Evolutionary conservation across 2,797 vertebrate species (phyloP).

Genomic region (Pseudochromis fuscus): DNA sequence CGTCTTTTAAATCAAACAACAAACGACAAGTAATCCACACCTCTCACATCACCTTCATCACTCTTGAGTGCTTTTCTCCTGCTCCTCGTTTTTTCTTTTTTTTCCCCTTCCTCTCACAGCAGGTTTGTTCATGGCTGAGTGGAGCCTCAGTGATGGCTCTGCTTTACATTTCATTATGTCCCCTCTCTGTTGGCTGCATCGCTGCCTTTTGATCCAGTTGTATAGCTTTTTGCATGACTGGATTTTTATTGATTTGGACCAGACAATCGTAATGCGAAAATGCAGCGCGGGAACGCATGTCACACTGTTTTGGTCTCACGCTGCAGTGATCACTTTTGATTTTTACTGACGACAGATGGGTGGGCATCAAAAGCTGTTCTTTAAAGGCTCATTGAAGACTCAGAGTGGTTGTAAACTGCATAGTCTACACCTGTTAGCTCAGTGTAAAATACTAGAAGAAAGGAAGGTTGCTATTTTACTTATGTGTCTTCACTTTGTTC

Average conservation of each 20-base stretch:
- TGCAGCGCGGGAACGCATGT: slow-evolving; percentile 14
- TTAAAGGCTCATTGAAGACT: slow-evolving; percentile 4
- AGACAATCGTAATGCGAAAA: neutral
- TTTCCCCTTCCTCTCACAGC: neutral
- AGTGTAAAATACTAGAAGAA: neutral
- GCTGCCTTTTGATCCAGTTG: slow-evolving; percentile 20
- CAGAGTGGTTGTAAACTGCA: neutral
- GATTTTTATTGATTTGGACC: slow-evolving; percentile 44
- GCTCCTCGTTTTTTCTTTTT: neutral
- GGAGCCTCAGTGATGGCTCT: slow-evolving; percentile 17
- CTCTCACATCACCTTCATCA: neutral
- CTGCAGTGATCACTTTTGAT: slow-evolving; percentile 5
- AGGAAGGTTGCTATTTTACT: neutral
- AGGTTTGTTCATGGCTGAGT: slow-evolving; percentile 22
- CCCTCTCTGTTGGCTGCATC: slow-evolving; percentile 1
- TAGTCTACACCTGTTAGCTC: neutral
- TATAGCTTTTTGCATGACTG: slow-evolving; percentile 25
- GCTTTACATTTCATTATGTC: slow-evolving; percentile 15
- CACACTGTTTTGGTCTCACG: neutral
- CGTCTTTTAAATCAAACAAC: slow-evolving; percentile 91
- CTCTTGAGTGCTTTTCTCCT: slow-evolving; percentile 34
- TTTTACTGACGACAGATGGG: slow-evolving; percentile 1
- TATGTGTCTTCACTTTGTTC: neutral
- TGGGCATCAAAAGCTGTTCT: neutral
- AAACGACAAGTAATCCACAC: slow-evolving; percentile 93